A percentile compares a stretch with the other conserved stretches of the same genome.
Conservation (phyloP, 2,113 vertebrate genomes). For the Thryonomys swinderianus region DNA sequence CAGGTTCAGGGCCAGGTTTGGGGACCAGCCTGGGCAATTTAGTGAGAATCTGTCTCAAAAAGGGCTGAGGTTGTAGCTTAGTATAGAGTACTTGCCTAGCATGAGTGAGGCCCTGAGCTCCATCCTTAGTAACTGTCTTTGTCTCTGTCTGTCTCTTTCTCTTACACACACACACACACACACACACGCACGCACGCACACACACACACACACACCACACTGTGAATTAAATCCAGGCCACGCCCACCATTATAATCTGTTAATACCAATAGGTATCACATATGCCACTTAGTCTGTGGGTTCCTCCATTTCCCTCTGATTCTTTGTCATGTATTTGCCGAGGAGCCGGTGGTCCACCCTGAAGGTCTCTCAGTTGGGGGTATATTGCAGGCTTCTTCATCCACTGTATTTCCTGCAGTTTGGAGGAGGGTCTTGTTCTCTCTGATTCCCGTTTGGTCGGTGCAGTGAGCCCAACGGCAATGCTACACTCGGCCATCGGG, state of each 20-base stretch:
- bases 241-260: neutral
- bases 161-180: neutral
- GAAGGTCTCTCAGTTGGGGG: neutral
- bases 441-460: neutral
- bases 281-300: neutral
- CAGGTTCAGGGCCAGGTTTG: neutral
- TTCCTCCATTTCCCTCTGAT: neutral
- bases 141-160: neutral
- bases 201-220: too few species aligned
- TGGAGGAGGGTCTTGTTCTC: neutral
- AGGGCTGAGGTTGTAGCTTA: neutral
- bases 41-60: neutral
- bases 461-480: neutral
- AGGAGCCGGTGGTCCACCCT: neutral
- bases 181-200: neutral
- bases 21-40: neutral
- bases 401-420: neutral
- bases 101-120: neutral
- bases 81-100: neutral
- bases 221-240: neutral
- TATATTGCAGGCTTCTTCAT: neutral
- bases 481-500: too few species aligned
- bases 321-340: neutral
- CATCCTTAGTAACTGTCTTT: too few species aligned
- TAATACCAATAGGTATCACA: fast-evolving